Evolutionary conservation across 2,797 vertebrate genomes (phyloP), one percentile per base, ranked within the genome.

Genomic region (Columba guinea): DNA sequence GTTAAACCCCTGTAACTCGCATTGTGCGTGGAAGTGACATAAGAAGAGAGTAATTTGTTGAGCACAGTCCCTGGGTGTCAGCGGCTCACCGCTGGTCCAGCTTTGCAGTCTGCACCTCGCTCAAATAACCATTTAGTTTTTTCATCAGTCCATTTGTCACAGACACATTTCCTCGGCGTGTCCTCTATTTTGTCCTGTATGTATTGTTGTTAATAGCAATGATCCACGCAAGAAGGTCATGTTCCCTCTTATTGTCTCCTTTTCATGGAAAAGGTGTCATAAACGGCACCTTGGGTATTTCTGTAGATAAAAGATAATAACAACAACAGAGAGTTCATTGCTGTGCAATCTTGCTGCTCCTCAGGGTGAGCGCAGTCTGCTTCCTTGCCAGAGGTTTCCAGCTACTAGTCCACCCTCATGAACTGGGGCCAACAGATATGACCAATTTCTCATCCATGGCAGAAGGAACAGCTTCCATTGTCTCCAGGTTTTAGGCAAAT

Each of bases 391-490:
- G 87, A 7, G 5, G 35, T 93, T 96, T 95, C 89, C 92, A 96
- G 84, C 73, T 75, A 75, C 91, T 55, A 60, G 73, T 91, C 85
- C 87, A 94, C 94, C 87, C 89, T 81, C 84, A 82, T 81, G 95
- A 96, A 91, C 69, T 90, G 67, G 18, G 70, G 95, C 92, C 95
- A 96, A 88, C 63, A 96, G 84, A 91, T 79, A 93, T 8, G 60
- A 84, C 89, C 76, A 64, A 81, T 96, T 96, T 94, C 89, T 96
- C 89, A 91, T 94, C 79, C 1, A 4, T 75, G 59, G 85, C 95
- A 94, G 94, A 73, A 94, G 79, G 65, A 96, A 86, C 73, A 90
- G 93, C 51, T 93, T 90, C 89, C 91, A 96, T 95, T 96, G 94
- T 96, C 79, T 92, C 44, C 44, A 79, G 28, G 39, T 63, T 92